phyloP scores from a whole-genome alignment of 2,113 vertebrate species.

The Bufo bufo region DNA sequence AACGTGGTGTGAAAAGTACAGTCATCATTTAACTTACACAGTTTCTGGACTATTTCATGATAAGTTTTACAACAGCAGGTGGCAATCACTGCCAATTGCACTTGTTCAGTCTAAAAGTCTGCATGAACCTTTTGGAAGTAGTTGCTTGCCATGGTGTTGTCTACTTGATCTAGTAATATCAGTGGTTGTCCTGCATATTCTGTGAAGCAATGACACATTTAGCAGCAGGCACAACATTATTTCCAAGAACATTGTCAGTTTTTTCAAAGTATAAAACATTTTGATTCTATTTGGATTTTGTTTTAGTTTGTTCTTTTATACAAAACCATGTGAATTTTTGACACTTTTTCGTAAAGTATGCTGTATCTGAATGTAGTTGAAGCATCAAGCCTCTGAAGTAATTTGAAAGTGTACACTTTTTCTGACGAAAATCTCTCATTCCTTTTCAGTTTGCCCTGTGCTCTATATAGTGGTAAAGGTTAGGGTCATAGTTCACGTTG shows the following conservation, averaged over 20 bases:
- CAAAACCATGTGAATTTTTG: not conserved
- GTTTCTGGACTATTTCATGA: not conserved
- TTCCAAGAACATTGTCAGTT: not conserved
- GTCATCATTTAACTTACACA: not conserved
- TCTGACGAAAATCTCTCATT: constrained; percentile 20
- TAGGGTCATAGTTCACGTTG: not conserved
- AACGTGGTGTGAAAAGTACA: too few relatives aligned
- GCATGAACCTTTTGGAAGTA: not conserved
- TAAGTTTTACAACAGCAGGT: not conserved
- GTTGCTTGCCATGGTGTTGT: not conserved
- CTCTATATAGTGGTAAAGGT: constrained; percentile 22
- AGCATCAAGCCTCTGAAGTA: not conserved
- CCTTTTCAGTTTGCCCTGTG: not conserved
- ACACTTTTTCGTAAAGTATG: not conserved
- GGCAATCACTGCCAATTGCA: not conserved
- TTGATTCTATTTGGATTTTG: not conserved
- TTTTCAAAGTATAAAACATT: not conserved
- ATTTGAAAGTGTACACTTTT: not conserved
- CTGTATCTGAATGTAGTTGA: not conserved
- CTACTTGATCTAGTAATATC: not conserved
- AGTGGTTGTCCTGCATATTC: not conserved
- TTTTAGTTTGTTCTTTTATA: not conserved
- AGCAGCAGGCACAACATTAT: not conserved
- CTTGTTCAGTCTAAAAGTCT: not conserved
- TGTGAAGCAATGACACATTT: not conserved